Evolutionary conservation across 2,113 vertebrate genomes (phyloP).

Genomic region (Benitochromis conjunctus): DNA sequence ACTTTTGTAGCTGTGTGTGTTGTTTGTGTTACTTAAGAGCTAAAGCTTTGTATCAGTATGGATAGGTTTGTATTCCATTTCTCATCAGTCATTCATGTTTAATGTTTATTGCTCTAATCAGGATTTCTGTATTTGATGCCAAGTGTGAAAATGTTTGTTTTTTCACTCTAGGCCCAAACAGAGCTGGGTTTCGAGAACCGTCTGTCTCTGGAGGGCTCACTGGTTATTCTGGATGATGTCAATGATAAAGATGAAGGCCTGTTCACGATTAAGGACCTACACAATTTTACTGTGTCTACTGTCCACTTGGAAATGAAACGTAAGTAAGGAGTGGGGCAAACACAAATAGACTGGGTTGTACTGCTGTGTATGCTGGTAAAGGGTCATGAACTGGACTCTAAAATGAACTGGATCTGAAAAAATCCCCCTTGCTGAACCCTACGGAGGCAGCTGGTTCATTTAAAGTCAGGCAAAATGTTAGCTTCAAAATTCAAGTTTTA

Average conservation of each 20-base stretch:
- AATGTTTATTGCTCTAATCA: neutral
- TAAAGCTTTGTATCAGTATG: neutral
- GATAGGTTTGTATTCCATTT: neutral
- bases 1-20: neutral
- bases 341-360: neutral
- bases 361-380: neutral
- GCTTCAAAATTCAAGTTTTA: neutral
- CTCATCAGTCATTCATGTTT: neutral
- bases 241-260: slow-evolving; percentile 55
- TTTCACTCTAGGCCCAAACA: neutral
- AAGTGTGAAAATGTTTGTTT: neutral
- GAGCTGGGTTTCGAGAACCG: slow-evolving; percentile 56
- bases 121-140: neutral
- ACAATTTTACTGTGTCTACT: slow-evolving; percentile 61
- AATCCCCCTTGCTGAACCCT: neutral
- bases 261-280: slow-evolving; percentile 62
- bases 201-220: slow-evolving; percentile 56
- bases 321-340: slow-evolving; percentile 20
- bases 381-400: neutral
- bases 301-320: slow-evolving; percentile 57
- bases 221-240: slow-evolving; percentile 59
- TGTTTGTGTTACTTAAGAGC: neutral
- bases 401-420: neutral
- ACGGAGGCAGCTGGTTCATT: neutral
- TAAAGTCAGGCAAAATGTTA: neutral